These are phyloP conservation scores for Carcinoscorpius rotundicauda DNA, from an alignment of 1,140 invertebrate species.

Conservation along the genomic window DNA sequence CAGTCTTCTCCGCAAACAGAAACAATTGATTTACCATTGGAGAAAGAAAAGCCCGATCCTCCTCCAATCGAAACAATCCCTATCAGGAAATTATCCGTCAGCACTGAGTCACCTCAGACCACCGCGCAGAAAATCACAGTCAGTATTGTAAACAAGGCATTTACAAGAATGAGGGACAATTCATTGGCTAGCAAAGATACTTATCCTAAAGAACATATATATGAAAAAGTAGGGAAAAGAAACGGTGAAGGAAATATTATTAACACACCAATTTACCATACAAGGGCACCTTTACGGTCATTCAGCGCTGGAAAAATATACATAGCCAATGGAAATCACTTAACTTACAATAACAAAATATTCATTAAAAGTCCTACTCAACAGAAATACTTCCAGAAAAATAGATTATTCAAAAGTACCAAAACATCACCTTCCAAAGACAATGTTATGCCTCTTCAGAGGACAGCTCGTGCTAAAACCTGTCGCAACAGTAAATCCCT, in stretches of 20 bases:
- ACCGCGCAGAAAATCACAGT: conserved; percentile 2
- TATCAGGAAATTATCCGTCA: conserved; percentile 40
- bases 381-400: conserved; percentile 8
- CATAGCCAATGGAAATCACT: conserved; percentile 5
- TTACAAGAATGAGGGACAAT: not conserved
- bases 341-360: conserved; percentile 9
- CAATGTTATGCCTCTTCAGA: conserved; percentile 31
- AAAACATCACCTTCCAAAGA: conserved; percentile 39
- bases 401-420: conserved; percentile 11
- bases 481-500: conserved; percentile 16
- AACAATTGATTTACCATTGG: conserved; percentile 47
- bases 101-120: not conserved
- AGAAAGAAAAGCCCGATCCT: conserved; percentile 56
- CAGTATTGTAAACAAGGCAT: conserved; percentile 6
- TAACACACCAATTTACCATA: conserved; percentile 2
- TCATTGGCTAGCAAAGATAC: conserved; percentile 1
- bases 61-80: conserved; percentile 83
- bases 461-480: not conserved
- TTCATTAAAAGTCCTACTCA: conserved; percentile 17
- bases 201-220: conserved; percentile 16
- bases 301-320: conserved; percentile 12
- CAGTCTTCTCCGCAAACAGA: conserved; percentile 20
- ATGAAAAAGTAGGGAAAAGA: conserved; percentile 10
- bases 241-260: not conserved
- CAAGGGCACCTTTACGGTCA: conserved; percentile 3